phyloP scores from a whole-genome alignment of 2,113 vertebrate species.

The Bubo blakistoni region DNA sequence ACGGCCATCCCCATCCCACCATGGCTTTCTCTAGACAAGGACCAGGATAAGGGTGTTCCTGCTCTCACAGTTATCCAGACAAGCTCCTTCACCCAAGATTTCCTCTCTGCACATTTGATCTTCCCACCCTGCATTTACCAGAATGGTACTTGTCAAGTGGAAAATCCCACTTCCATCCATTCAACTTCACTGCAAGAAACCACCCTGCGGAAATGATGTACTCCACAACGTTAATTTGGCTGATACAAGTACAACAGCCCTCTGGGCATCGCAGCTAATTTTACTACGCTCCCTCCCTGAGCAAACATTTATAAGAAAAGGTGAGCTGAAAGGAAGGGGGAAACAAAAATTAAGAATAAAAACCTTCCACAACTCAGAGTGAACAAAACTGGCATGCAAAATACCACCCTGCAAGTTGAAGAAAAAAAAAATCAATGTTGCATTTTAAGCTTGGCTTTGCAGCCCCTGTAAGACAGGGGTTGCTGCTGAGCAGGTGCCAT shows the following conservation, averaged over 20 bases:
- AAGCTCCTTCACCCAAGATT: neutral
- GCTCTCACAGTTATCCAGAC: neutral
- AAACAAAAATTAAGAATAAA: neutral
- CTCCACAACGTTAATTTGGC: neutral
- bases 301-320: neutral
- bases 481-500: neutral
- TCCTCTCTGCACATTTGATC: neutral
- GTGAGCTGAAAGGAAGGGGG: neutral
- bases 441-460: neutral
- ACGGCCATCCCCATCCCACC: neutral
- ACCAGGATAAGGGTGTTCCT: neutral
- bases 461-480: neutral
- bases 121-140: constrained; percentile 30
- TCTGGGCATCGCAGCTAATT: neutral
- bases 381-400: neutral
- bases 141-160: neutral
- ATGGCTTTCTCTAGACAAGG: accelerated
- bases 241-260: neutral
- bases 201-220: neutral
- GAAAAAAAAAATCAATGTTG: neutral
- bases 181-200: neutral
- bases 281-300: neutral
- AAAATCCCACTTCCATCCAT: constrained; percentile 41
- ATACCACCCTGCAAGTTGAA: neutral
- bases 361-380: neutral